Percentiles rank a stretch among this genome's conserved stretches.
phyloP scores from a whole-genome alignment of 2,888 invertebrate genomes.

The Trichacis sp. region DNA sequence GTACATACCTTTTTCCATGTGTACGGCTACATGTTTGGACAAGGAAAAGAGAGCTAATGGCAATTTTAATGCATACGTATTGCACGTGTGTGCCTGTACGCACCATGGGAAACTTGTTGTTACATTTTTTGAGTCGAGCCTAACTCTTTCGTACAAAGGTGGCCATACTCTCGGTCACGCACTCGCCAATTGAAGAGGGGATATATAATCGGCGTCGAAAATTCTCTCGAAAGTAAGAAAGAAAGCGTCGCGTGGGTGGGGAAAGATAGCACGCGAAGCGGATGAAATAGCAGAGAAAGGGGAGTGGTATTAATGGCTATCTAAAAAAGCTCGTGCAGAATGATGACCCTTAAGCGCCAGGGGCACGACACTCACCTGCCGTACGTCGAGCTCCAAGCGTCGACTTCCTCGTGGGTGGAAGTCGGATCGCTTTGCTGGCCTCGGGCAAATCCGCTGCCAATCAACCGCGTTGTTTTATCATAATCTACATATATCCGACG shows the following conservation, averaged over 20 bases:
- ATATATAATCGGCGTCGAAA: too few relatives aligned
- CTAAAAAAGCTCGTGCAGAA: constrained; percentile 2
- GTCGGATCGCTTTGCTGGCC: constrained; percentile 54
- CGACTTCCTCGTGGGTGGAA: constrained; percentile 68
- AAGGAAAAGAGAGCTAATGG: constrained; percentile 22
- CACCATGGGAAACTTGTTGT: constrained; percentile 59
- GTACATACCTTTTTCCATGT: neutral
- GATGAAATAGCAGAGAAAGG: neutral
- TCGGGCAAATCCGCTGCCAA: constrained; percentile 42
- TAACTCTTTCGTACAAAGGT: too few relatives aligned
- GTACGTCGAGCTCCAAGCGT: too few relatives aligned
- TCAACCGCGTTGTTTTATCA: too few relatives aligned
- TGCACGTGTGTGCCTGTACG: constrained; percentile 43
- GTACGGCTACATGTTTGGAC: neutral
- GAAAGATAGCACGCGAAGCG: too few relatives aligned
- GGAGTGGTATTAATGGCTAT: neutral
- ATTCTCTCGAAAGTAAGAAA: too few relatives aligned
- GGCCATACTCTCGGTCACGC: constrained; percentile 58
- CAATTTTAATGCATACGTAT: constrained; percentile 44
- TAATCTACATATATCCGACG: too few relatives aligned
- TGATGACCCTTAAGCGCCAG: constrained; percentile 17
- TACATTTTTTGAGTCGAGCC: constrained; percentile 55
- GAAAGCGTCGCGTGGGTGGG: too few relatives aligned
- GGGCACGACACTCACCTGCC: constrained; percentile 62
- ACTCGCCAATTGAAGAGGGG: too few relatives aligned